phyloP scores from a whole-genome alignment of 2,797 vertebrate species.

The Lutjanus campechanus region DNA sequence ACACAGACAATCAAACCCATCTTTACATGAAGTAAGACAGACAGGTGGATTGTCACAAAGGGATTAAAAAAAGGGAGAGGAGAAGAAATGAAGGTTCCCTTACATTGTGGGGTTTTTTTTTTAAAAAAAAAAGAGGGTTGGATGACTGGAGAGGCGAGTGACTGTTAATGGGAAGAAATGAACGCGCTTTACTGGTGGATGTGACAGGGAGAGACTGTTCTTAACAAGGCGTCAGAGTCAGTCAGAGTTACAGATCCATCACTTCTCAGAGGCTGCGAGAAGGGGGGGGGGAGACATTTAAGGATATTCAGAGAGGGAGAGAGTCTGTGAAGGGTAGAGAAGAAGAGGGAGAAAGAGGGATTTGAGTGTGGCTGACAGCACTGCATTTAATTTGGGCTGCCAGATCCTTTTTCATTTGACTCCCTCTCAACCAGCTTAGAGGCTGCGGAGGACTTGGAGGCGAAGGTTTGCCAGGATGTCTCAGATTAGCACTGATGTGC shows the following conservation, averaged over 20 bases:
- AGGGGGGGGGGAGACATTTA: conserved; percentile 71
- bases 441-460: conserved; percentile 79
- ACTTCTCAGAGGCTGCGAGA: conserved; percentile 74
- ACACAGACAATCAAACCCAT: conserved; percentile 76
- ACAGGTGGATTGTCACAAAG: conserved; percentile 83
- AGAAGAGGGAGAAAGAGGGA: conserved; percentile 79
- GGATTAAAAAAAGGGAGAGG: conserved; percentile 77
- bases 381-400: conserved; percentile 87
- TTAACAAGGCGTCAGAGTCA: conserved; percentile 88
- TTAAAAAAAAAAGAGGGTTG: conserved; percentile 65
- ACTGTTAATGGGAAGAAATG: conserved; percentile 86
- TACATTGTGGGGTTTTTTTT: conserved; percentile 73
- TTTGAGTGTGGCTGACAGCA: conserved; percentile 83
- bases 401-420: conserved; percentile 87
- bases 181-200: conserved; percentile 84
- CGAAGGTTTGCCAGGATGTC: conserved; percentile 83
- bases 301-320: conserved; percentile 81
- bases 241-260: conserved; percentile 88
- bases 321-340: conserved; percentile 81
- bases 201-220: conserved; percentile 87
- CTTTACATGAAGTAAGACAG: conserved; percentile 82
- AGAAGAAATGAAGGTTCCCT: conserved; percentile 75
- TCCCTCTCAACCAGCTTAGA: conserved; percentile 85
- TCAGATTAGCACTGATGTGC: conserved; percentile 84
- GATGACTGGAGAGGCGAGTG: conserved; percentile 78